Percentiles rank a stretch among this genome's conserved stretches.
These are phyloP conservation scores for Sardina pilchardus DNA, from an alignment of 2,113 vertebrate species.

Conservation along the genomic window DNA sequence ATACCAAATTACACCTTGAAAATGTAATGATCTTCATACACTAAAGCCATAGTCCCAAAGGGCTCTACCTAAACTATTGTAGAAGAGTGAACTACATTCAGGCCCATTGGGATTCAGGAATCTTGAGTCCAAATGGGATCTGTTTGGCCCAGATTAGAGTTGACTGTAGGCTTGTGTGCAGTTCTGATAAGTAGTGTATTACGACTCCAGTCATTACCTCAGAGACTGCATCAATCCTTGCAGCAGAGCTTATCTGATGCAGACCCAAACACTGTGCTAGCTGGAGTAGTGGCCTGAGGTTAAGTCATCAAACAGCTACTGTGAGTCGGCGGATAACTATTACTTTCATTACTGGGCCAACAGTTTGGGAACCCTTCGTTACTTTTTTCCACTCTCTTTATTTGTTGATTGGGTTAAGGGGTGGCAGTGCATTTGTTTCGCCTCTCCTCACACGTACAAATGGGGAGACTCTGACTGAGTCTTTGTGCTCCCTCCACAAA, in stretches of 20 bases:
- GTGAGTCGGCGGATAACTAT: not conserved
- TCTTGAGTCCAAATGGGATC: not conserved
- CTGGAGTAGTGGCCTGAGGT: not conserved
- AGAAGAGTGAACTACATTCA: not conserved
- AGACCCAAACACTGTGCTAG: slow-evolving; percentile 48
- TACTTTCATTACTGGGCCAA: not conserved
- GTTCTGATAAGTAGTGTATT: slow-evolving; percentile 27
- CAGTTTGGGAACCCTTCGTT: not conserved
- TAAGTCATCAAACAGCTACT: not conserved
- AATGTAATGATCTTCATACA: not conserved
- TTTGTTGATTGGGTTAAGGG: slow-evolving; percentile 29
- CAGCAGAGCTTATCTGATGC: slow-evolving; percentile 62
- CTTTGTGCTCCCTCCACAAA: slow-evolving; percentile 55
- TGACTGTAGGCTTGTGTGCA: slow-evolving; percentile 6
- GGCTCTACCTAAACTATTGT: not conserved
- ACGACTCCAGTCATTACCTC: slow-evolving; percentile 50
- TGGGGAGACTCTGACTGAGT: slow-evolving; percentile 40
- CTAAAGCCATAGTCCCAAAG: not conserved
- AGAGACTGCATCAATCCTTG: slow-evolving; percentile 42
- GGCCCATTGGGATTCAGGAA: slow-evolving; percentile 1
- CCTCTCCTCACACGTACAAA: slow-evolving; percentile 16
- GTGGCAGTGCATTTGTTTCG: slow-evolving; percentile 24
- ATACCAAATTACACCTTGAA: not conserved
- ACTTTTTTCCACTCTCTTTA: not conserved
- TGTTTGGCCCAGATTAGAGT: slow-evolving; percentile 8